Conservation (phyloP, 2,797 vertebrate genomes). For the Notamacropus eugenii region DNA sequence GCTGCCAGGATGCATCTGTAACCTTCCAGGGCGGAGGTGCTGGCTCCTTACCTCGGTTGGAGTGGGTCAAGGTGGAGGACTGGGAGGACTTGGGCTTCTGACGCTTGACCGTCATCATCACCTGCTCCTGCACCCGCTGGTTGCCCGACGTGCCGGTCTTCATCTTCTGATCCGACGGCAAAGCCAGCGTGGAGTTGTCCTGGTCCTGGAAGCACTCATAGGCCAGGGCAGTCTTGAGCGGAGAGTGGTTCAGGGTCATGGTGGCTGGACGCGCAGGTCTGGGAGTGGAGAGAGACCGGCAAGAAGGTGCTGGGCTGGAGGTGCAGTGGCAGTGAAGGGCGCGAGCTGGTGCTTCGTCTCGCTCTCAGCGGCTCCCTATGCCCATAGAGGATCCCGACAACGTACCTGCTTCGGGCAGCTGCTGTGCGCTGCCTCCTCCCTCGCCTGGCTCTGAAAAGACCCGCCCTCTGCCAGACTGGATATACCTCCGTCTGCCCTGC, state of each 20-base stretch:
- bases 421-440: slow-evolving; percentile 70
- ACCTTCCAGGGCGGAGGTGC: fast-evolving
- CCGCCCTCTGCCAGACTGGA: slow-evolving; percentile 86
- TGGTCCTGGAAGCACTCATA: slow-evolving; percentile 87
- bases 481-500: slow-evolving; percentile 85
- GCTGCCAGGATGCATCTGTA: not conserved
- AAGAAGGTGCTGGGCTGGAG: not conserved
- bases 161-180: slow-evolving; percentile 88
- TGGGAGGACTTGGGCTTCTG: slow-evolving; percentile 86
- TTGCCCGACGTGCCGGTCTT: slow-evolving; percentile 86
- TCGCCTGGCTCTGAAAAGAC: slow-evolving; percentile 80
- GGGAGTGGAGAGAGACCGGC: not conserved
- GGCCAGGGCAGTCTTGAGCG: slow-evolving; percentile 86
- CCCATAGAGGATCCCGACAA: slow-evolving; percentile 79
- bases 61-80: slow-evolving; percentile 83
- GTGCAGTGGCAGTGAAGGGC: not conserved
- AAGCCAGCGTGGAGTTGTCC: slow-evolving; percentile 87
- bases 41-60: slow-evolving; percentile 84
- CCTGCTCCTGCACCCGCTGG: slow-evolving; percentile 88
- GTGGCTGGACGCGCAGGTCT: slow-evolving; percentile 1
- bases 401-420: slow-evolving; percentile 44
- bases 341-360: slow-evolving; percentile 55
- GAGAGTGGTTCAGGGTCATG: slow-evolving; percentile 85
- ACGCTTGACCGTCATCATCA: slow-evolving; percentile 88
- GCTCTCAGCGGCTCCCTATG: slow-evolving; percentile 78